Percentiles rank a stretch among this genome's conserved stretches.
Evolutionary conservation across 1,140 invertebrate genomes (phyloP).

Genomic region (Bombyx mori): ASM3026992v2 NC_085117.1:17211501-17212000

Average conservation of each 20-base stretch:
- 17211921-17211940: conserved; percentile 84
- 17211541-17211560: conserved; percentile 51
- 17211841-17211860: conserved; percentile 97
- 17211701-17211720: too few species aligned
- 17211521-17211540: conserved; percentile 77
- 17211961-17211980: conserved; percentile 94
- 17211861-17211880: conserved; percentile 91
- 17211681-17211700: neutral
- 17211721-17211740: too few species aligned
- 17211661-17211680: neutral
- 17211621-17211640: conserved; percentile 74
- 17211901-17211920: conserved; percentile 93
- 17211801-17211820: conserved; percentile 89
- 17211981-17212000: conserved; percentile 85
- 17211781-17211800: conserved; percentile 89
- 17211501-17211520: conserved; percentile 89
- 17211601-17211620: conserved; percentile 77
- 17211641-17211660: neutral
- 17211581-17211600: conserved; percentile 85
- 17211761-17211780: conserved; percentile 80
- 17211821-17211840: conserved; percentile 96
- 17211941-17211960: conserved; percentile 93
- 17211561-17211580: conserved; percentile 64
- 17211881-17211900: conserved; percentile 94
- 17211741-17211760: conserved; percentile 11